These are phyloP conservation scores for Triplophysa dalaica DNA, from an alignment of 2,113 vertebrate genomes.

Conservation along the genomic window DNA sequence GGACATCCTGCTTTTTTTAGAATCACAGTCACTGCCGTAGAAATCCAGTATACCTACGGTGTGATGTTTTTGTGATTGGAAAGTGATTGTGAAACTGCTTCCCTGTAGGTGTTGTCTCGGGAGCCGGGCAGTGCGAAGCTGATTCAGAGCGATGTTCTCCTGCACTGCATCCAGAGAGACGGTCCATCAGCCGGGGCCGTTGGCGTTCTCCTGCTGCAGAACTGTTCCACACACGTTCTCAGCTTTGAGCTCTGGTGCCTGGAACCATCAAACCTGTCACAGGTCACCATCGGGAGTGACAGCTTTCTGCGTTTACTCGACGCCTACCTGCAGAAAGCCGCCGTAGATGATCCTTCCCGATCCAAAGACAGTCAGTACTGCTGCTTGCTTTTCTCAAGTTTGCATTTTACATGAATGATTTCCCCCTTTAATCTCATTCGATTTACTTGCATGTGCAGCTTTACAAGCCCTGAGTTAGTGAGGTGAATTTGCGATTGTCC, in stretches of 20 bases:
- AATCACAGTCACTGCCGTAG: too few relatives aligned
- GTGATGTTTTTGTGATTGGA: too few relatives aligned
- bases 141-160: constrained; percentile 71
- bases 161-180: constrained; percentile 75
- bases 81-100: not conserved
- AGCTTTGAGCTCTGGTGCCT: constrained; percentile 88
- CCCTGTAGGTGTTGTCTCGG: constrained; percentile 62
- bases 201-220: constrained; percentile 73
- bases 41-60: too few relatives aligned
- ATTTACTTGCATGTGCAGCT: too few relatives aligned
- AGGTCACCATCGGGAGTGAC: constrained; percentile 63
- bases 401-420: not conserved
- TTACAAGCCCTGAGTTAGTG: too few relatives aligned
- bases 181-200: constrained; percentile 63
- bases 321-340: constrained; percentile 72
- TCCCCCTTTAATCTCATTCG: too few relatives aligned
- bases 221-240: constrained; percentile 80
- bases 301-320: constrained; percentile 76
- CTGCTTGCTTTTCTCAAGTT: not conserved
- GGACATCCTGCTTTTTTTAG: too few relatives aligned
- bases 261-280: constrained; percentile 53
- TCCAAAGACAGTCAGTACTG: constrained; percentile 65
- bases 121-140: constrained; percentile 73
- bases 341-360: constrained; percentile 58
- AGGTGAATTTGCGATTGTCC: too few relatives aligned